These are phyloP conservation scores for Tillus elongatus DNA, from an alignment of 2,888 invertebrate genomes.

Conservation along the genomic window DNA sequence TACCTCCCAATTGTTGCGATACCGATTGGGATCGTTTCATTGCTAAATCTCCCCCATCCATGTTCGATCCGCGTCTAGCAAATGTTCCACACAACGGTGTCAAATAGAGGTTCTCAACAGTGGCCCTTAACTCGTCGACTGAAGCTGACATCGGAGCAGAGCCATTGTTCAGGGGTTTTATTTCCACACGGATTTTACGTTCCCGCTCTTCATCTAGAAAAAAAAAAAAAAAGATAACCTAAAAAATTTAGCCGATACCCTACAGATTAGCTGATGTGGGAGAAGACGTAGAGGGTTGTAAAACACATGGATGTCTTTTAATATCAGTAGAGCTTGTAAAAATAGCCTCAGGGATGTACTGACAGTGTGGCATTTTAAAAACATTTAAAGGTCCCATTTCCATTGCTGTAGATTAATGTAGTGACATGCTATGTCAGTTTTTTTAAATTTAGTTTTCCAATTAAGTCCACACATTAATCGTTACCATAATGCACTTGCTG, in stretches of 20 bases:
- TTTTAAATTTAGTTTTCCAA: too few relatives aligned
- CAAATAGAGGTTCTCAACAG: conserved; percentile 81
- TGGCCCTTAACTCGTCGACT: conserved; percentile 86
- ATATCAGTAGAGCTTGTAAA: too few relatives aligned
- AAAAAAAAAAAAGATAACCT: too few relatives aligned
- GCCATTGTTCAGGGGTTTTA: conserved; percentile 88
- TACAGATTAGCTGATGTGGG: conserved; percentile 5
- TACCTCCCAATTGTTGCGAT: conserved; percentile 63
- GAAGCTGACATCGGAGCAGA: conserved; percentile 87
- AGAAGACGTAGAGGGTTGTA: too few relatives aligned
- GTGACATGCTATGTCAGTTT: too few relatives aligned
- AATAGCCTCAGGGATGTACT: too few relatives aligned
- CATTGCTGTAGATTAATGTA: too few relatives aligned
- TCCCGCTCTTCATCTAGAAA: conserved; percentile 67
- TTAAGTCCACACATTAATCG: too few relatives aligned
- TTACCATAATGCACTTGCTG: too few relatives aligned
- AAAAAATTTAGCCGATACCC: conserved; percentile 4
- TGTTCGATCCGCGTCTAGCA: conserved; percentile 59
- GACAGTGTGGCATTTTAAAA: too few relatives aligned
- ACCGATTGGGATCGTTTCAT: conserved; percentile 67
- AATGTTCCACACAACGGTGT: conserved; percentile 60
- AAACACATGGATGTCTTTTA: too few relatives aligned
- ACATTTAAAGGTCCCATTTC: too few relatives aligned
- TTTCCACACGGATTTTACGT: conserved; percentile 87
- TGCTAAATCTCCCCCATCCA: conserved; percentile 52